A percentile compares a stretch with the other conserved stretches of the same genome.
phyloP scores from a whole-genome alignment of 2,888 invertebrate species.

The Dynastes maya region DNA sequence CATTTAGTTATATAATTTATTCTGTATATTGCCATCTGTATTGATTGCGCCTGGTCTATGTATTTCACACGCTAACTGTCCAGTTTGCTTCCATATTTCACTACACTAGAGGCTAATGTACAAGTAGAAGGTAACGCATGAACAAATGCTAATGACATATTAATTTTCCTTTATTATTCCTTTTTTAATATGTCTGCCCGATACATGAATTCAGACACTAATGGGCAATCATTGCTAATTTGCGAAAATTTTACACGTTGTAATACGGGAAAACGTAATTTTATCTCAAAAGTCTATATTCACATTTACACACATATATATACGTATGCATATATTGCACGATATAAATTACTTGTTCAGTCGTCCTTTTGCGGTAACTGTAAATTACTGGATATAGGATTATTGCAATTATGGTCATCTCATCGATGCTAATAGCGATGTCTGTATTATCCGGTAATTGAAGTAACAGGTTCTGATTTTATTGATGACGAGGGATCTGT shows the following conservation, averaged over 20 bases:
- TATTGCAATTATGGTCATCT: neutral
- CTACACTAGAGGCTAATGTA: neutral
- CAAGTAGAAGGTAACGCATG: constrained; percentile 1
- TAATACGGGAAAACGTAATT: neutral
- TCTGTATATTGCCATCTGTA: constrained; percentile 9
- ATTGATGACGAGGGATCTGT: too few relatives aligned
- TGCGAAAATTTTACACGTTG: neutral
- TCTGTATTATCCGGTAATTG: too few relatives aligned
- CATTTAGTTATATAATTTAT: constrained; percentile 39
- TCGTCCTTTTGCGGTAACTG: constrained; percentile 13
- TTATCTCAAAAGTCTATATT: neutral
- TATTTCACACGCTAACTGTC: constrained; percentile 12
- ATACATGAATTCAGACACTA: neutral
- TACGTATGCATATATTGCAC: neutral
- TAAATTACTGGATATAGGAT: neutral
- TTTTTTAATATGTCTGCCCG: constrained; percentile 4
- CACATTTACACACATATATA: neutral
- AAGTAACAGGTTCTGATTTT: too few relatives aligned
- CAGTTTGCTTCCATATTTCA: constrained; percentile 23
- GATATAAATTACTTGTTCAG: neutral
- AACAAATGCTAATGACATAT: constrained; percentile 27
- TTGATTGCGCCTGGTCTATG: constrained; percentile 2
- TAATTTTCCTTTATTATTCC: constrained; percentile 13
- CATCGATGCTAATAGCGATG: neutral
- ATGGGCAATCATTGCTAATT: neutral